A percentile compares a stretch with the other conserved stretches of the same genome.
phyloP scores from a whole-genome alignment of 2,888 invertebrate species.

The Heliconius ismenius region DNA sequence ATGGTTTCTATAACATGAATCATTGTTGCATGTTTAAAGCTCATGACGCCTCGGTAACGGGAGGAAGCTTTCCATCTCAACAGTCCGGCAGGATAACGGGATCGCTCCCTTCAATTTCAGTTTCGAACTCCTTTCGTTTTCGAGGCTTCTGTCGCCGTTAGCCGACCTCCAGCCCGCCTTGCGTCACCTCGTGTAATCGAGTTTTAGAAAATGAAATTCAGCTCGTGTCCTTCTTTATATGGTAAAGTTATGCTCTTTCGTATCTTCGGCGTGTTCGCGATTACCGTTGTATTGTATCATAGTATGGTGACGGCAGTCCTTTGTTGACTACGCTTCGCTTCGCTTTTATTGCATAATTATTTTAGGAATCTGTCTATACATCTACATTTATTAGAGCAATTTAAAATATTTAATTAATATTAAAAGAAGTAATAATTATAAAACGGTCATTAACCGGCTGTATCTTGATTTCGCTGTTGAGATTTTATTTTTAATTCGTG shows the following conservation, averaged over 20 bases:
- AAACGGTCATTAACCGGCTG: constrained; percentile 28
- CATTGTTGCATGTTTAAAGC: constrained; percentile 60
- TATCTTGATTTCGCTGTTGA: constrained; percentile 22
- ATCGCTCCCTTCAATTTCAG: constrained; percentile 78
- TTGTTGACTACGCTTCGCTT: constrained; percentile 42
- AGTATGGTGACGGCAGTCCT: constrained; percentile 40
- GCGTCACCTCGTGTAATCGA: constrained; percentile 76
- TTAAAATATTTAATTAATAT: constrained; percentile 2
- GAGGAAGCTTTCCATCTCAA: constrained; percentile 72
- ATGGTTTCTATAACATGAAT: constrained; percentile 42
- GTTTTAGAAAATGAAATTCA: constrained; percentile 81
- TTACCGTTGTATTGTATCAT: constrained; percentile 51
- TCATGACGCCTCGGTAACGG: constrained; percentile 70
- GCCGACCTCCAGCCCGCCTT: constrained; percentile 65
- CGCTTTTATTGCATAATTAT: constrained; percentile 48
- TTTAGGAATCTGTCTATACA: constrained; percentile 6
- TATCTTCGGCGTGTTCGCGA: constrained; percentile 49
- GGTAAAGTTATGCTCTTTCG: constrained; percentile 67
- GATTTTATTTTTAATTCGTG: constrained; percentile 7
- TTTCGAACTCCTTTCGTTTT: constrained; percentile 77
- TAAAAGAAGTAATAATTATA: constrained; percentile 10
- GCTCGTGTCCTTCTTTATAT: constrained; percentile 73
- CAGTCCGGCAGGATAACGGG: constrained; percentile 76
- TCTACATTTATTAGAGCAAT: constrained; percentile 6
- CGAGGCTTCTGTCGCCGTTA: constrained; percentile 69